A percentile compares a stretch with the other conserved stretches of the same genome.
Conservation (phyloP, 2,113 vertebrate species). For the Anthoscopus minutus region DNA sequence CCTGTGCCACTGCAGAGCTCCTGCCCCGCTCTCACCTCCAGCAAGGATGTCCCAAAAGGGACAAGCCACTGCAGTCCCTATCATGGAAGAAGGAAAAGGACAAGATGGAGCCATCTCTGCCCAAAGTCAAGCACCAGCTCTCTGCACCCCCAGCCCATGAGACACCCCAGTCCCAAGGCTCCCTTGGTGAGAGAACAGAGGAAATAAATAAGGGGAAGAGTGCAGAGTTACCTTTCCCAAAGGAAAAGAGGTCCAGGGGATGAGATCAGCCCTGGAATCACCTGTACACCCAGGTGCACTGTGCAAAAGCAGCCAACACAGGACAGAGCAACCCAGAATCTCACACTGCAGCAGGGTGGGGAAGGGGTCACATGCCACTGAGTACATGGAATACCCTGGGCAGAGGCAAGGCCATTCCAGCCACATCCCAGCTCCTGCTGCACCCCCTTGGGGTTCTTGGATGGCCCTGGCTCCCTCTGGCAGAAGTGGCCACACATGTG, state of each 20-base stretch:
- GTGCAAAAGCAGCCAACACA: not conserved
- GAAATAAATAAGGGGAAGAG: not conserved
- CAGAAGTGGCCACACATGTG: not conserved
- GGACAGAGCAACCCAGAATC: not conserved
- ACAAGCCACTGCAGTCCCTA: not conserved
- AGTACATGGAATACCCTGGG: not conserved
- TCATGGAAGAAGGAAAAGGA: not conserved
- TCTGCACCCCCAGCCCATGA: not conserved
- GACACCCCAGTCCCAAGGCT: not conserved
- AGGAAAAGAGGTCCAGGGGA: not conserved
- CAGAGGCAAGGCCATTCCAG: not conserved
- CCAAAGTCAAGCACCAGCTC: not conserved
- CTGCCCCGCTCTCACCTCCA: not conserved
- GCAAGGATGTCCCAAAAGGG: not conserved
- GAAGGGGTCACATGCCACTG: not conserved
- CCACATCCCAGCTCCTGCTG: not conserved
- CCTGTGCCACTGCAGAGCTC: not conserved
- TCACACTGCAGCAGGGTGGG: not conserved
- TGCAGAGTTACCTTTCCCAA: not conserved
- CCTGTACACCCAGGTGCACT: not conserved
- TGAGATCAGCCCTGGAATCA: not conserved
- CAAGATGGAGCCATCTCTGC: not conserved
- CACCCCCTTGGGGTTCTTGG: not conserved
- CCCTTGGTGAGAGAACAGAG: not conserved
- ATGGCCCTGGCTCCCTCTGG: not conserved